phyloP scores from a whole-genome alignment of 2,113 vertebrate species.

The Cranoglanis bouderius region DNA sequence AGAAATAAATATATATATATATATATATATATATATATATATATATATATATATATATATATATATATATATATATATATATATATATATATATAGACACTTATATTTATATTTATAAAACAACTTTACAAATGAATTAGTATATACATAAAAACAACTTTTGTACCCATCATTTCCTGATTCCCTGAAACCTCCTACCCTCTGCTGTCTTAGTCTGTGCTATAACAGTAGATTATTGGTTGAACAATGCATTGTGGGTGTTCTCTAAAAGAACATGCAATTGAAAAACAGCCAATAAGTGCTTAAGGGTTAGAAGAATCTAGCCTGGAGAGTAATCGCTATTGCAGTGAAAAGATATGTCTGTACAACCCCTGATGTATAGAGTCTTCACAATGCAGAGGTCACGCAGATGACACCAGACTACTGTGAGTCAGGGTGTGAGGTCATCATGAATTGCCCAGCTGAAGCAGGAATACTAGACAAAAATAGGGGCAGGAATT shows the following conservation, averaged over 20 bases:
- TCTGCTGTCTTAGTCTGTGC: background rate
- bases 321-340: conserved; percentile 50
- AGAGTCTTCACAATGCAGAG: conserved; percentile 32
- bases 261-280: conserved; percentile 29
- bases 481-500: background rate
- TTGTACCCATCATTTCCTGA: background rate
- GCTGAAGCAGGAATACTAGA: conserved; percentile 13
- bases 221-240: background rate
- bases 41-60: background rate
- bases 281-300: conserved; percentile 45
- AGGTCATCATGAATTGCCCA: conserved; percentile 61
- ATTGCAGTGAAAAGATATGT: conserved; percentile 49
- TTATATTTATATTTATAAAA: too few species aligned
- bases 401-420: conserved; percentile 57
- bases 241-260: conserved; percentile 30
- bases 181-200: background rate
- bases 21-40: too few species aligned
- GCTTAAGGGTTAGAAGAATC: conserved; percentile 36
- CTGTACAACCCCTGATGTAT: conserved; percentile 59
- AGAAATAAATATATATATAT: background rate
- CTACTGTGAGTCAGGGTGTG: conserved; percentile 50
- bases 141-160: background rate
- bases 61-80: background rate
- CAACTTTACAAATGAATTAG: background rate
- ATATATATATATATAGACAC: too few species aligned